Evolutionary conservation across 2,797 vertebrate genomes (phyloP).

Genomic region (Labroides dimidiatus): DNA sequence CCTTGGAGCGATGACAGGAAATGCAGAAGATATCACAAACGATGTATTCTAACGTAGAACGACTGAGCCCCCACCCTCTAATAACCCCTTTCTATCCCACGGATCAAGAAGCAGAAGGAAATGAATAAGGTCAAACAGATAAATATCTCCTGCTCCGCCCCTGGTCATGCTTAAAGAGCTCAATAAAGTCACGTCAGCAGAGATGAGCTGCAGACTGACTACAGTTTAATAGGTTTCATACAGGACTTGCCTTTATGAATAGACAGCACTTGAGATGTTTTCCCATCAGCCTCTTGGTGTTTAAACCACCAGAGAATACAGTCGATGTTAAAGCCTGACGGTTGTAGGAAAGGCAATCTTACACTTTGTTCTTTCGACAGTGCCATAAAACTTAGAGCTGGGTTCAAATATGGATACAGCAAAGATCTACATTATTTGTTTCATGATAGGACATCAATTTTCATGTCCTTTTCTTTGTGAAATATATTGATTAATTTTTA

Average conservation of each 20-base stretch:
- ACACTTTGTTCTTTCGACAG: too few relatives aligned
- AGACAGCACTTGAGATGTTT: not conserved
- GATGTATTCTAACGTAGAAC: conserved; percentile 5
- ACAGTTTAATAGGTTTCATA: conserved; percentile 15
- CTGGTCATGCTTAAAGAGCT: conserved; percentile 49
- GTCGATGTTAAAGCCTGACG: too few relatives aligned
- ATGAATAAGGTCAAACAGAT: conserved; percentile 50
- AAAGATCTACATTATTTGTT: too few relatives aligned
- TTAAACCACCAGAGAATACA: too few relatives aligned
- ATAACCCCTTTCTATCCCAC: conserved; percentile 36
- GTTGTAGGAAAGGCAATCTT: too few relatives aligned
- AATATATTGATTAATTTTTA: too few relatives aligned
- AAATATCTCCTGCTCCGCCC: conserved; percentile 48
- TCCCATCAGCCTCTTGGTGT: not conserved
- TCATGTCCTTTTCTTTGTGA: too few relatives aligned
- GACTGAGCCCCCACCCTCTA: conserved; percentile 21
- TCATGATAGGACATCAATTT: too few relatives aligned
- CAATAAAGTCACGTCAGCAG: conserved; percentile 40
- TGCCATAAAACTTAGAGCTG: too few relatives aligned
- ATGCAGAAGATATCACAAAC: conserved; percentile 22
- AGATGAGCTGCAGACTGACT: conserved; percentile 30
- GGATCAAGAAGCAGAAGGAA: conserved; percentile 43
- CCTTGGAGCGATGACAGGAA: conserved; percentile 14
- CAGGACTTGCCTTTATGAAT: conserved; percentile 3
- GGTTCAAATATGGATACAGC: too few relatives aligned